Base-by-base conservation (phyloP, 2,888 invertebrate genomes). In the Agrypnus murinus region DNA sequence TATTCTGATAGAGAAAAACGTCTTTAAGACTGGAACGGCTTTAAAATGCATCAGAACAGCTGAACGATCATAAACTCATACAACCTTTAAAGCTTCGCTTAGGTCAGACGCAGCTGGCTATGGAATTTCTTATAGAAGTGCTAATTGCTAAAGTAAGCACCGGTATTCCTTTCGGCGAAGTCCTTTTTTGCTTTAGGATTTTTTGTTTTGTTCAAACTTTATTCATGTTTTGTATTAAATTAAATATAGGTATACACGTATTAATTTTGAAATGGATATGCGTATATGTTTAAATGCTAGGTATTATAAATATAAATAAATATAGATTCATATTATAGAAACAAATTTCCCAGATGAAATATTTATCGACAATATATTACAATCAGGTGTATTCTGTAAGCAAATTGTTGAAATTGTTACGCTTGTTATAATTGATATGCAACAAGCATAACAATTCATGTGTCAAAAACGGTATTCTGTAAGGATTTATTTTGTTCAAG, bases 61-160 rank as follows among this genome's bases (percentile, higher is more conserved):
- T 79, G 81, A 81, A 69, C 72, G 71, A 72, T 71, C 76, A 77
- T 80, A 80, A 79, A 79, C 74, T 72, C 74, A 78, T 77, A 78
- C 79, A 80, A 80, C 80, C 78, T 79, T 77, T 73, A 70, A 73
- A 64, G 71, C 73, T 74, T 69, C 68, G 71, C 69, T 70, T 71
- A 74, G 64, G 70, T 75, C 71, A 63, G 69, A 75, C 76, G 79
- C 82, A 83, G 81, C 81, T 81, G 82, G 81, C 77, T 71, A 78
- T 74, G 84, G 85, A 85, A 85, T 85, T 85, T 84, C 83, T 81
- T 83, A 83, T 80, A 78, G 78, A 83, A 70, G 84, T 85, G 85
- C 80, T 85, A 85, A 85, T 85, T 84, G 80, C 76, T 79, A 78
- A 60, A 73, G 80, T 78, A 83, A 83, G 80, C 83, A 79, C 76